Evolutionary conservation across 1,140 invertebrate species (phyloP).

Genomic region (Artemia franciscana): DNA sequence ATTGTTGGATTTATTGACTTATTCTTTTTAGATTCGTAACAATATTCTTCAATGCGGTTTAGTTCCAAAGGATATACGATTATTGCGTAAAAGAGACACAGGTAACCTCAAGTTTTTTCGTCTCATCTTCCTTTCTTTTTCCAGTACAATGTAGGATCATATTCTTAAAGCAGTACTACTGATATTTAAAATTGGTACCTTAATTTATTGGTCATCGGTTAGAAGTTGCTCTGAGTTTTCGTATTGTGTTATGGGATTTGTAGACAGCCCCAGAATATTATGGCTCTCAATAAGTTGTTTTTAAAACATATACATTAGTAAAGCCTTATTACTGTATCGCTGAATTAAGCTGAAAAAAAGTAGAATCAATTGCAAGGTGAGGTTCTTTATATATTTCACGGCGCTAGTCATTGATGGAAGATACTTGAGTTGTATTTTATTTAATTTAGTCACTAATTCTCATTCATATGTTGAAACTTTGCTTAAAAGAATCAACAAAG

Average conservation of each 20-base stretch:
- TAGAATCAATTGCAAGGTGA: too few relatives aligned
- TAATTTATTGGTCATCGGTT: neutral
- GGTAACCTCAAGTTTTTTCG: slow-evolving; percentile 27
- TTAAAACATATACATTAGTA: too few relatives aligned
- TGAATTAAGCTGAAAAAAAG: too few relatives aligned
- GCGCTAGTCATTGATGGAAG: too few relatives aligned
- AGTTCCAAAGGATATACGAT: slow-evolving; percentile 53
- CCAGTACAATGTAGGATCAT: neutral
- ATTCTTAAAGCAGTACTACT: neutral
- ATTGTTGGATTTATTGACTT: neutral
- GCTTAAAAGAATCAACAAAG: too few relatives aligned
- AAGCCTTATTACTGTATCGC: too few relatives aligned
- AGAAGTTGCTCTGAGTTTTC: neutral
- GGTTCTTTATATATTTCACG: too few relatives aligned
- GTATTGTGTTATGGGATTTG: neutral
- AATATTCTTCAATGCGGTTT: slow-evolving; percentile 45
- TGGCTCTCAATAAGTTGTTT: too few relatives aligned
- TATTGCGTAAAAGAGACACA: slow-evolving; percentile 65
- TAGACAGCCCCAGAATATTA: too few relatives aligned
- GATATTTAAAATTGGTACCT: neutral
- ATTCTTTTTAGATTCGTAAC: slow-evolving; percentile 34
- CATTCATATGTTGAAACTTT: too few relatives aligned
- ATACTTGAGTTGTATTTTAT: too few relatives aligned
- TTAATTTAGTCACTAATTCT: too few relatives aligned
- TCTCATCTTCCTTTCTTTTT: neutral